Base-by-base conservation (phyloP, 1,140 invertebrate genomes). In the Diabrotica virgifera region DNA sequence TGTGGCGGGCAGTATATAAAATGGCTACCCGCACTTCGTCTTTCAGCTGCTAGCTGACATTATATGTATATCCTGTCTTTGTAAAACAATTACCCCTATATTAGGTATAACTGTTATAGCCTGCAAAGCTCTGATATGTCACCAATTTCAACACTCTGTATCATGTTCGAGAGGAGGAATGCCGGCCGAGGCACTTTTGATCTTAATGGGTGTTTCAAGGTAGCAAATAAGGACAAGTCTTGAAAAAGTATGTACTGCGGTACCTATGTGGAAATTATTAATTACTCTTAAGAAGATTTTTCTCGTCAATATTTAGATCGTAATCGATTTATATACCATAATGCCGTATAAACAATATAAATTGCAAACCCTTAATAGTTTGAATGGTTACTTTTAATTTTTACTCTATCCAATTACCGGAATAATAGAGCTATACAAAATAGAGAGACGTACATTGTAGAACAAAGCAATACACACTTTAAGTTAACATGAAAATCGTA, bases 21-120 rank as follows among this genome's bases (percentile, higher is more conserved):
- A 46, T 46, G n/a, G 8, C 40, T 46, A 46, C 40, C 40, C 40
- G 40, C 40, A 46, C 5, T 8, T 46, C 40, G 8, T 10, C 40
- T 2, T 46, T 46, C 40, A 46, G 40, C 40, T 46, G 40, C n/a
- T 46, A 10, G 40, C 40, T 46, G 40, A n/a, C 40, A 46, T 10
- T 57, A 36, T 36, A 12, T n/a, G 40, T 46, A n/a, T 57, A 36
- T 36, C 55, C 55, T 57, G 55, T 57, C 36, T 8, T 36, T 57
- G 55, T 12, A 24, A 7, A 57, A 36, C 24, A 57, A 57, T 57
- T 37, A 57, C 55, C 55, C 55, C 55, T 57, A 57, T 57, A 57
- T 57, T 57, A 57, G 55, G 55, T 36, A 7, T 57, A 36, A 57
- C 55, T 57, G 36, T 57, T 57, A 57, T 36, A 36, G 7, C 55